Evolutionary conservation across 2,888 invertebrate species (phyloP).

Genomic region (Netelia melanura): DNA sequence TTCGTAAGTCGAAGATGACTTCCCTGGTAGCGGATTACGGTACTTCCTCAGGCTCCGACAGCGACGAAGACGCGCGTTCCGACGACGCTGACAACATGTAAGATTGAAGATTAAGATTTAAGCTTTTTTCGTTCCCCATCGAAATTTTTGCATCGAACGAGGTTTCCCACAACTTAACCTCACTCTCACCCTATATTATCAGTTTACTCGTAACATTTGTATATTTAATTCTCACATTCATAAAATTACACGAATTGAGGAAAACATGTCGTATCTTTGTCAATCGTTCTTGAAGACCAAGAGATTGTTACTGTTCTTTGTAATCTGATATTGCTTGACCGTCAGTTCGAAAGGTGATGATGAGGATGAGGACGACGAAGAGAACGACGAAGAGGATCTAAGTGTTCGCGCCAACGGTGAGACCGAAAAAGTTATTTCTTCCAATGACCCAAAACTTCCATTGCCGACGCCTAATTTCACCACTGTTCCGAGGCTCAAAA

Average conservation of each 20-base stretch:
- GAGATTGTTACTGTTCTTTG: conserved; percentile 80
- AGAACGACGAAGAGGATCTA: conserved; percentile 48
- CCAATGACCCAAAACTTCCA: conserved; percentile 82
- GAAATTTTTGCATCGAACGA: not conserved
- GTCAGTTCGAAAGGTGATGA: conserved; percentile 82
- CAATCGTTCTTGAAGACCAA: conserved; percentile 52
- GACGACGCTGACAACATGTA: conserved; percentile 81
- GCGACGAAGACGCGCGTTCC: conserved; percentile 81
- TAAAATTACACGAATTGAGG: not conserved
- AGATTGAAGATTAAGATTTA: conserved; percentile 67
- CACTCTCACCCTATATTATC: not conserved
- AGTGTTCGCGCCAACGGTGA: conserved; percentile 65
- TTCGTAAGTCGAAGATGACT: conserved; percentile 85
- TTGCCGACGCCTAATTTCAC: conserved; percentile 89
- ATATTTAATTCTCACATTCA: not conserved
- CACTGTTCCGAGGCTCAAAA: conserved; percentile 86
- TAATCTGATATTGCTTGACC: conserved; percentile 84
- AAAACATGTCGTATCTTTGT: conserved; percentile 58
- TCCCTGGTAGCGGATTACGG: conserved; percentile 90
- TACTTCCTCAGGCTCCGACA: conserved; percentile 86
- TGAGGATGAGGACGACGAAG: conserved; percentile 68
- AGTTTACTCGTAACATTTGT: not conserved
- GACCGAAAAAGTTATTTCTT: conserved; percentile 73
- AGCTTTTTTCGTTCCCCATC: conserved; percentile 11
- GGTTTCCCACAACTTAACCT: conserved; percentile 21